Base-by-base conservation (phyloP, 2,888 invertebrate species). In the Drosophila borborema region DNA sequence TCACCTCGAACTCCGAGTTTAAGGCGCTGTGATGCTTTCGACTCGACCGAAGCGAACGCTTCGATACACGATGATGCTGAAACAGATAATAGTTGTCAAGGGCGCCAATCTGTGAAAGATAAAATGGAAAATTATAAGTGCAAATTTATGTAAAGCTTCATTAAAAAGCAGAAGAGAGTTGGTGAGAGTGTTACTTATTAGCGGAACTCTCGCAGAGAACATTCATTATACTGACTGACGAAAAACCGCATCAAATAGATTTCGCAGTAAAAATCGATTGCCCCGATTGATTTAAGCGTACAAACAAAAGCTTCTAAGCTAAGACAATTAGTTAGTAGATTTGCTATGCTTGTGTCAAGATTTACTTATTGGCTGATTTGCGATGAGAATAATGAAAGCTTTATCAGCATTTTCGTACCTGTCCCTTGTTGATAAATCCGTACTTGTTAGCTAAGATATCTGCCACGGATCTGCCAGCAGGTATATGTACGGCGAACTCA, bases 401-500 rank as follows among this genome's bases (percentile, higher is more conserved):
- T 20, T 5, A 54, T 16, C 12, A 3, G 9, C 23, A 12, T 40
- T 31, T 31, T 48, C 28, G 95, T 92, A 98, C 98, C 97, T 97
- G 96, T 94, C 98, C 98, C 90, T 95, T 94, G 93, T 98, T 97
- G 90, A 94, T 94, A 94, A 97, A 98, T 88, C 98, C 98, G 93
- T 98, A 96, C 93, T 96, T 96, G 77, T 93, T 93, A 56, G 98
- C 98, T 84, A 99, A 95, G 74, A 93, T 94, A 91, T 96, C 95
- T 51, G 97, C 98, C 72, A 95, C 95, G n/a, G 94, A 94, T 60
- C 94, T 93, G 20, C 96, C 96, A 49, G 95, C 96, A 28, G 96
- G 96, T 91, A 99, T 95, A 92, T 97, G 96, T 55, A 98, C 96
- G 56, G 98, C 98, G 92, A 97, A 97, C 92, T 97, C 95, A 93